Evolutionary conservation across 2,888 invertebrate species (phyloP).

Genomic region (Brachypalpus laphriformis): DNA sequence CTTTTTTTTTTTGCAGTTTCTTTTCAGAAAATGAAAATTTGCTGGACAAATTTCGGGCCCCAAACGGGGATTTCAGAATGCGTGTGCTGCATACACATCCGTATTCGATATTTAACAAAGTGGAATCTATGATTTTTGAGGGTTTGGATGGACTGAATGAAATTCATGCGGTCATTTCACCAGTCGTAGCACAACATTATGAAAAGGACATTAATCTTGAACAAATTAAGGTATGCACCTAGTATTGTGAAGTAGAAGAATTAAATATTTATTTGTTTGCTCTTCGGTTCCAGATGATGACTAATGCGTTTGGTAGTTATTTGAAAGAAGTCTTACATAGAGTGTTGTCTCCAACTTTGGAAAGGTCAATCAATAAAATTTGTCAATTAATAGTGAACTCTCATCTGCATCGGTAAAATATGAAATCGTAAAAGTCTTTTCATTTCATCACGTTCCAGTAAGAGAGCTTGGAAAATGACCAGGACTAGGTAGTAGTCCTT

Average conservation of each 20-base stretch:
- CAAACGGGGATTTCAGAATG: slow-evolving; percentile 73
- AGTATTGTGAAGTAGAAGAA: too few relatives aligned
- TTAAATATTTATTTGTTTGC: too few relatives aligned
- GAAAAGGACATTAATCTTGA: slow-evolving; percentile 57
- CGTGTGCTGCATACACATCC: slow-evolving; percentile 76
- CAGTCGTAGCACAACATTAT: slow-evolving; percentile 37
- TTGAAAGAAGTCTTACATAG: slow-evolving; percentile 16
- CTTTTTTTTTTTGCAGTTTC: too few relatives aligned
- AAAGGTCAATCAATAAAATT: slow-evolving; percentile 35
- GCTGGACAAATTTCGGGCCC: slow-evolving; percentile 75
- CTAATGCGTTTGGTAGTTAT: slow-evolving; percentile 7
- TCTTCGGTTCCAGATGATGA: slow-evolving; percentile 18
- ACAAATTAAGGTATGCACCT: slow-evolving; percentile 44
- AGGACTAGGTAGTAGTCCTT: too few relatives aligned
- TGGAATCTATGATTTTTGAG: slow-evolving; percentile 76
- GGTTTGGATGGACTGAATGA: slow-evolving; percentile 74
- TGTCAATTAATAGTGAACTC: not conserved
- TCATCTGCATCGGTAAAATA: not conserved
- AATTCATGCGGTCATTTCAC: slow-evolving; percentile 63
- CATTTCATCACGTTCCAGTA: too few relatives aligned
- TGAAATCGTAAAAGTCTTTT: not conserved
- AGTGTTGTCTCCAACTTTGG: slow-evolving; percentile 25
- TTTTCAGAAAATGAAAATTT: slow-evolving; percentile 74
- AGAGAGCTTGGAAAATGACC: too few relatives aligned
- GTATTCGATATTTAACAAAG: slow-evolving; percentile 70